phyloP scores from a whole-genome alignment of 2,888 invertebrate species.

The Pelosia muscerda region DNA sequence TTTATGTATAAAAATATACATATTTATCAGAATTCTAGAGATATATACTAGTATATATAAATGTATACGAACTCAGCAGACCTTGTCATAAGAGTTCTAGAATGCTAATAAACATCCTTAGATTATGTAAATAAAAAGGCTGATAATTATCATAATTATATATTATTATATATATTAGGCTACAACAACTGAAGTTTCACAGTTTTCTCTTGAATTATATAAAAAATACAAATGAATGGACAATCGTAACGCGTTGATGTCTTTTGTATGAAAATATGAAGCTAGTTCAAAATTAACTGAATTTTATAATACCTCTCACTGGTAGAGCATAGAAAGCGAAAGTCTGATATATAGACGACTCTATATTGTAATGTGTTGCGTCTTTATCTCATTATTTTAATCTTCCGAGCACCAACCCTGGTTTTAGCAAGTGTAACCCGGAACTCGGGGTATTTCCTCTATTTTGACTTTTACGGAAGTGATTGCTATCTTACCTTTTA shows the following conservation, averaged over 20 bases:
- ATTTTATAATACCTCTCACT: slow-evolving; percentile 33
- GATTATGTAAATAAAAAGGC: not conserved
- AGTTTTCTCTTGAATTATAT: not conserved
- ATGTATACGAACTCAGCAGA: too few relatives aligned
- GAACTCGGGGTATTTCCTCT: too few relatives aligned
- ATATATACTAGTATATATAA: too few relatives aligned
- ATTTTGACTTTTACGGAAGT: not conserved
- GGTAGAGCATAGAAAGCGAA: slow-evolving; percentile 35
- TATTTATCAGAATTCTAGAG: too few relatives aligned
- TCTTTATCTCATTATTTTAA: not conserved
- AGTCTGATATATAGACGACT: slow-evolving; percentile 24
- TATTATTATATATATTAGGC: not conserved
- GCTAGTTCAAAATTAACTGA: not conserved
- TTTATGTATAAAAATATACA: too few relatives aligned
- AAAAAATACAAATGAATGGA: not conserved
- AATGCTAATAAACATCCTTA: too few relatives aligned
- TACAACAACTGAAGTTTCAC: not conserved
- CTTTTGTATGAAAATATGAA: slow-evolving; percentile 52
- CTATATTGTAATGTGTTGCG: slow-evolving; percentile 7
- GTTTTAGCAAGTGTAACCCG: too few relatives aligned
- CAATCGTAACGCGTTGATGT: slow-evolving; percentile 48
- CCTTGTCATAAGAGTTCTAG: too few relatives aligned
- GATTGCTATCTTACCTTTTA: not conserved
- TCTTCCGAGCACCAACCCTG: not conserved
- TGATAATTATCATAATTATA: not conserved